Evolutionary conservation across 2,113 vertebrate genomes (phyloP).

Genomic region (Chloropsis hardwickii): DNA sequence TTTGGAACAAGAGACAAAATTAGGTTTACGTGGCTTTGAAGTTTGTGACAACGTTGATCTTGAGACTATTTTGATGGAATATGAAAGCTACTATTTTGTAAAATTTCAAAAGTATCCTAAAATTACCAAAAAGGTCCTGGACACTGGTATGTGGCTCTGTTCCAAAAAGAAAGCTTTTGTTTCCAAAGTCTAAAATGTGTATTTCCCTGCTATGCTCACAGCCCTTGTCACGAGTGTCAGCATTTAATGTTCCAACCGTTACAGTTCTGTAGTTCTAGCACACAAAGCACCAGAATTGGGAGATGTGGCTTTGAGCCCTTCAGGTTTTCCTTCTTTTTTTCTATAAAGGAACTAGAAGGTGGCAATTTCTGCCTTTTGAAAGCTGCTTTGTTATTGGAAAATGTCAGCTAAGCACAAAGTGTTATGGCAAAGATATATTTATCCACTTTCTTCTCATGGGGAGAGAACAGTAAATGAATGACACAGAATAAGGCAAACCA

Average conservation of each 20-base stretch:
- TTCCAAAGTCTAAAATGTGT: background rate
- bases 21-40: constrained; percentile 82
- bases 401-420: background rate
- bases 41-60: constrained; percentile 95
- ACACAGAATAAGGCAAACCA: background rate
- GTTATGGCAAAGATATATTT: background rate
- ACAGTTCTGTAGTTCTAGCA: background rate
- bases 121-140: constrained; percentile 81
- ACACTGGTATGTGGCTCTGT: constrained; percentile 73
- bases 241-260: background rate
- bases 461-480: background rate
- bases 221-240: background rate
- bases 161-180: background rate
- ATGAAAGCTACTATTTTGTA: constrained; percentile 93
- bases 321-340: background rate
- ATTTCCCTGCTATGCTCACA: background rate
- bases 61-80: constrained; percentile 94
- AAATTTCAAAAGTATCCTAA: constrained; percentile 95
- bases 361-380: background rate
- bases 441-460: background rate
- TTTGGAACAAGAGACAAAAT: constrained; percentile 87
- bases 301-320: background rate
- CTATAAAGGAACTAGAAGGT: background rate
- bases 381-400: background rate
- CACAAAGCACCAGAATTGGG: background rate